phyloP scores from a whole-genome alignment of 1,140 invertebrate genomes.

The Hirudo medicinalis region DNA sequence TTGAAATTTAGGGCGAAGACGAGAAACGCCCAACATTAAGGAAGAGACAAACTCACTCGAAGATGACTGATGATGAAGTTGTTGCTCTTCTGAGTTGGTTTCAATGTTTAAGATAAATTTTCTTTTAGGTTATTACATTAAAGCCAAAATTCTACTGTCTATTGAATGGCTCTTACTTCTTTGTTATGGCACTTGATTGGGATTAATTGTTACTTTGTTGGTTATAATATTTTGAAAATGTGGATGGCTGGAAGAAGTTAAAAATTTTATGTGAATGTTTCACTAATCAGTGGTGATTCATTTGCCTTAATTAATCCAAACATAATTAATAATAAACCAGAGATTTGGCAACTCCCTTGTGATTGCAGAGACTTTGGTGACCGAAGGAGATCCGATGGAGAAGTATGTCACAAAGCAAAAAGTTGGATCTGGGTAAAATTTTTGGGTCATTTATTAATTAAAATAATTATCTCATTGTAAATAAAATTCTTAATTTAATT shows the following conservation, averaged over 20 bases:
- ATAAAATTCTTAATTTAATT: too few species aligned
- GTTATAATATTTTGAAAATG: too few species aligned
- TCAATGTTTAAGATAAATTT: not conserved
- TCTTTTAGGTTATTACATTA: not conserved
- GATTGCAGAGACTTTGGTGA: constrained; percentile 30
- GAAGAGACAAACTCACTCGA: constrained; percentile 23
- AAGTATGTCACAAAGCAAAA: constrained; percentile 37
- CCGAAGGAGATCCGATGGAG: constrained; percentile 31
- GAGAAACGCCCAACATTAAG: constrained; percentile 11
- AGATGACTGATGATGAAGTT: constrained; percentile 35
- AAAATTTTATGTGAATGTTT: too few species aligned
- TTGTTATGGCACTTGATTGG: too few species aligned
- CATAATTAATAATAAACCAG: too few species aligned
- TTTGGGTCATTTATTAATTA: not conserved
- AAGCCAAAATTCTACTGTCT: not conserved
- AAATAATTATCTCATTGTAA: too few species aligned
- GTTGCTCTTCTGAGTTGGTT: constrained; percentile 33
- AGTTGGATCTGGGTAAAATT: constrained; percentile 38
- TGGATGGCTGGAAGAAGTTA: too few species aligned
- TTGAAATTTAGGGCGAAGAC: constrained; percentile 1
- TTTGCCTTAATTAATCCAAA: too few species aligned
- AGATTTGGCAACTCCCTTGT: not conserved
- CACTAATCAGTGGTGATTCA: too few species aligned
- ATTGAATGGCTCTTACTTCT: too few species aligned
- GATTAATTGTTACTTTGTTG: too few species aligned